Conservation (phyloP, 2,888 invertebrate genomes). For the Acleris laterana region DNA sequence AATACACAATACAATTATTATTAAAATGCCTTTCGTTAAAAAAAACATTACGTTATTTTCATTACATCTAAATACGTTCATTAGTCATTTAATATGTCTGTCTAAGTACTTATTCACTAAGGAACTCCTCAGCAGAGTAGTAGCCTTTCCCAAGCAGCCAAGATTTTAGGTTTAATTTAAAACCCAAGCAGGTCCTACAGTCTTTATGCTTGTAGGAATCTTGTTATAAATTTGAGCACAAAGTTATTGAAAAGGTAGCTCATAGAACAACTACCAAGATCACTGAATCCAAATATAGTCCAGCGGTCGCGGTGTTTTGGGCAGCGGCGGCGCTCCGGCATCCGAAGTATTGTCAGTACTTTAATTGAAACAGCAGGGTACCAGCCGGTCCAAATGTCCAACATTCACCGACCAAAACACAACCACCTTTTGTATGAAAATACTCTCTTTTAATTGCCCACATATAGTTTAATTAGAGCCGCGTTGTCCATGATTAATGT, state of each 20-base stretch:
- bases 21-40: too few species aligned
- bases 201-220: too few species aligned
- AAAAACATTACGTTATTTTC: too few species aligned
- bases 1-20: too few species aligned
- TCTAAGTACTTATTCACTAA: too few species aligned
- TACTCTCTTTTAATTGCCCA: slow-evolving; percentile 73
- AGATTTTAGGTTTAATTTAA: too few species aligned
- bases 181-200: too few species aligned
- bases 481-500: slow-evolving; percentile 70
- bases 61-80: too few species aligned
- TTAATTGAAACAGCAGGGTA: slow-evolving; percentile 83
- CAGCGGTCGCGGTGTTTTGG: slow-evolving; percentile 69
- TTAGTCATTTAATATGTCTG: too few species aligned
- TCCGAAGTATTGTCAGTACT: slow-evolving; percentile 81
- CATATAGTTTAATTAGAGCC: slow-evolving; percentile 75
- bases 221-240: too few species aligned
- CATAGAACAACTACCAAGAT: slow-evolving; percentile 56
- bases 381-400: slow-evolving; percentile 55
- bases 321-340: slow-evolving; percentile 71
- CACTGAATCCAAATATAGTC: slow-evolving; percentile 42
- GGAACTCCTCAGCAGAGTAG: too few species aligned
- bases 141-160: too few species aligned
- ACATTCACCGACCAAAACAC: slow-evolving; percentile 58
- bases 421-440: slow-evolving; percentile 80
- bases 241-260: neutral